A percentile compares a stretch with the other conserved stretches of the same genome.
These are phyloP conservation scores for Criorhina ranunculi DNA, from an alignment of 2,888 invertebrate genomes.

Conservation along the genomic window DNA sequence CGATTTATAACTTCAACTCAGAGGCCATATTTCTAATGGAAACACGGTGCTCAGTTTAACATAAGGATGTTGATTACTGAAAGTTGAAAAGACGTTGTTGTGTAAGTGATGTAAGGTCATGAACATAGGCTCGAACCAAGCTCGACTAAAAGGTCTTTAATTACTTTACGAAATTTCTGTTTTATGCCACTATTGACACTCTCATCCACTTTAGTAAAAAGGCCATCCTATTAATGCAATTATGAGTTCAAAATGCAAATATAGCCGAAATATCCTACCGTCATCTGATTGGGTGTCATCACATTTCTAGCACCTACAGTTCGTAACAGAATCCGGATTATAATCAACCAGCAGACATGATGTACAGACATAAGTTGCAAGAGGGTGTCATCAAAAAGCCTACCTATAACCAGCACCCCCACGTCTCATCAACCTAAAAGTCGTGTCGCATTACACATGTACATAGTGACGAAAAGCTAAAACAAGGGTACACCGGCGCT, in stretches of 20 bases:
- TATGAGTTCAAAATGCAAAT: conserved; percentile 45
- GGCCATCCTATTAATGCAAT: conserved; percentile 52
- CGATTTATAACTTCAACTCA: too few relatives aligned
- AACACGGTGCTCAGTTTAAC: too few relatives aligned
- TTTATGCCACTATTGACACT: not conserved
- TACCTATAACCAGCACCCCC: conserved; percentile 16
- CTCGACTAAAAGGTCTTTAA: not conserved
- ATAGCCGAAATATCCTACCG: conserved; percentile 7
- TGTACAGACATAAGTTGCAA: conserved; percentile 8
- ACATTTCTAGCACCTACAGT: conserved; percentile 55
- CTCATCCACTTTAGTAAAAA: conserved; percentile 19
- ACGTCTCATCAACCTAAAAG: not conserved
- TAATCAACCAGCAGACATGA: conserved; percentile 9
- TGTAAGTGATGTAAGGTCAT: too few relatives aligned
- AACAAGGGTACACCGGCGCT: not conserved
- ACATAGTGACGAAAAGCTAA: conserved; percentile 63
- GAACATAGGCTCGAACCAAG: too few relatives aligned
- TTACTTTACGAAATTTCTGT: not conserved
- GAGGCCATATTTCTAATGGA: too few relatives aligned
- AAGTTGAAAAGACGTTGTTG: too few relatives aligned
- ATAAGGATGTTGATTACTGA: too few relatives aligned
- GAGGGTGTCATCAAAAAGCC: conserved; percentile 39
- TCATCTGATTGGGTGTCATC: conserved; percentile 50
- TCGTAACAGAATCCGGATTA: conserved; percentile 52
- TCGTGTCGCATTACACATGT: conserved; percentile 57